Conservation (phyloP, 2,888 invertebrate genomes). For the Aricia artaxerxes region DNA sequence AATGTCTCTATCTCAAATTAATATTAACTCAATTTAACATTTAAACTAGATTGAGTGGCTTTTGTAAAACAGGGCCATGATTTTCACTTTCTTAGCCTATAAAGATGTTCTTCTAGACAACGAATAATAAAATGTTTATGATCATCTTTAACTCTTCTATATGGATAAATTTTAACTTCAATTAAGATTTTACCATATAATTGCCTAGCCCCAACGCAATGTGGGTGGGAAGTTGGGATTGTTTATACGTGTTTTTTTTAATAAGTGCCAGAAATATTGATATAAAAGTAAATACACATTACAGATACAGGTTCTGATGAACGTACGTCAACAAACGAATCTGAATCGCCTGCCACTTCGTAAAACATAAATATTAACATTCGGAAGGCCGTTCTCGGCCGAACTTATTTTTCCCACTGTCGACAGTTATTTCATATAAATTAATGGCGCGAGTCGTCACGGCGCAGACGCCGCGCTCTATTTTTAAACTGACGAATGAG, state of each 20-base stretch:
- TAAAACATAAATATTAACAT: conserved; percentile 79
- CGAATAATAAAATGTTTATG: too few species aligned
- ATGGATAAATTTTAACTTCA: background rate
- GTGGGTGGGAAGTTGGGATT: background rate
- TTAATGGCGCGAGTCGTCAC: conserved; percentile 80
- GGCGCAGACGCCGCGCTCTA: conserved; percentile 78
- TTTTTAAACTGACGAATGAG: conserved; percentile 81
- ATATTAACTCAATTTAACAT: too few species aligned
- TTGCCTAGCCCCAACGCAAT: background rate
- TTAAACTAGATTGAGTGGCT: background rate
- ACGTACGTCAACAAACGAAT: conserved; percentile 61
- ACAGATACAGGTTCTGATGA: conserved; percentile 59
- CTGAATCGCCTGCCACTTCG: conserved; percentile 65
- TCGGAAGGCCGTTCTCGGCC: conserved; percentile 74
- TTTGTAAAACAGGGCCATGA: background rate
- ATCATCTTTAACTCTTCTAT: background rate
- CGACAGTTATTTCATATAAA: conserved; percentile 81
- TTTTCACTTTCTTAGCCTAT: background rate
- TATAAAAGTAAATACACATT: conserved; percentile 36
- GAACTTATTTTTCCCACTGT: conserved; percentile 79
- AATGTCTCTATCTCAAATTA: too few species aligned
- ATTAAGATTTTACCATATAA: background rate
- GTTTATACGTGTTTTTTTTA: conserved; percentile 1
- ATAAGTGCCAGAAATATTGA: background rate
- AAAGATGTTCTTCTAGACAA: background rate